Evolutionary conservation across 2,888 invertebrate species (phyloP).

Genomic region (Lymantria monacha): DNA sequence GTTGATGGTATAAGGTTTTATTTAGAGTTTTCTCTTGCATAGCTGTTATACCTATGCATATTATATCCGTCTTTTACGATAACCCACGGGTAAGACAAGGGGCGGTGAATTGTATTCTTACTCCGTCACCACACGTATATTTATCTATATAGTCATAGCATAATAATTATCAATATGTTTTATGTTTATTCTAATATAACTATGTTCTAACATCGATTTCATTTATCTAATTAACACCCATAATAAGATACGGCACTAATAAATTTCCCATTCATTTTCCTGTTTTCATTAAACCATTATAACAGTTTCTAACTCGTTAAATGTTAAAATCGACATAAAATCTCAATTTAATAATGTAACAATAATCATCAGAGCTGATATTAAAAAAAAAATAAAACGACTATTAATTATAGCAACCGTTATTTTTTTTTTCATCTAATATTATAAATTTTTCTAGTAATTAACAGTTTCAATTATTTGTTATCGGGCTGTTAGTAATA

Average conservation of each 20-base stretch:
- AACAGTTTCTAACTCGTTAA: background rate
- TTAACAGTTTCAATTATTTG: conserved; percentile 36
- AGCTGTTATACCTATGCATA: too few relatives aligned
- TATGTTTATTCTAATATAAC: too few relatives aligned
- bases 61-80: too few relatives aligned
- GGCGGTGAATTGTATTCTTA: too few relatives aligned
- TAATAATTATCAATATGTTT: too few relatives aligned
- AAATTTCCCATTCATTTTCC: background rate
- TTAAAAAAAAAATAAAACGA: conserved; percentile 18
- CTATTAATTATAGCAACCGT: conserved; percentile 24
- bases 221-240: background rate
- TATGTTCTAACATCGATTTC: background rate
- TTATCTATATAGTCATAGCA: too few relatives aligned
- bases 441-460: conserved; percentile 28
- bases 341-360: background rate
- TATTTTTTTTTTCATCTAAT: conserved; percentile 14
- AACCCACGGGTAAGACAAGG: too few relatives aligned
- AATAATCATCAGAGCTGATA: background rate
- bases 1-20: too few relatives aligned
- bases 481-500: conserved; percentile 29
- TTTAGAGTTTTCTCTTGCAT: too few relatives aligned
- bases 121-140: too few relatives aligned
- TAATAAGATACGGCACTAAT: background rate
- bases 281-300: background rate
- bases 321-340: background rate